Evolutionary conservation across 2,888 invertebrate species (phyloP).

Genomic region (Neoscelio sp.): DNA sequence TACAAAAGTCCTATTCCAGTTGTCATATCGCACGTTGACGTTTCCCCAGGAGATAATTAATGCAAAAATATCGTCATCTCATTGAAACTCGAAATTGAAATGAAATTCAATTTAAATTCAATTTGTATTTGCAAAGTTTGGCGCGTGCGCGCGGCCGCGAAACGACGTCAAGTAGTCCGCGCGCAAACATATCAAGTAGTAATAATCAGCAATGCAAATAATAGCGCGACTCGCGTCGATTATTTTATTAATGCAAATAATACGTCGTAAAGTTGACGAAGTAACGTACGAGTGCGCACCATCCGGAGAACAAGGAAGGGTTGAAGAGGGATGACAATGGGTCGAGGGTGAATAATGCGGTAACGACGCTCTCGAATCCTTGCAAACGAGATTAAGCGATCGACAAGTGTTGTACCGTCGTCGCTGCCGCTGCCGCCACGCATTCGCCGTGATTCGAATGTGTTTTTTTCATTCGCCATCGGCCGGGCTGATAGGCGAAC

Average conservation of each 20-base stretch:
- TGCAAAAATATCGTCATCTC: slow-evolving; percentile 28
- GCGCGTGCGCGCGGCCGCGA: neutral
- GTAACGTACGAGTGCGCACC: slow-evolving; percentile 23
- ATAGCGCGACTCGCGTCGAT: slow-evolving; percentile 38
- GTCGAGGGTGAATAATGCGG: slow-evolving; percentile 68
- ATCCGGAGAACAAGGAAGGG: slow-evolving; percentile 44
- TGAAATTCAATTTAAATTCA: slow-evolving; percentile 59
- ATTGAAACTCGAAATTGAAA: slow-evolving; percentile 56
- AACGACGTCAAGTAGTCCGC: slow-evolving; percentile 40
- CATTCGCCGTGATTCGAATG: slow-evolving; percentile 46
- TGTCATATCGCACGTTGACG: neutral
- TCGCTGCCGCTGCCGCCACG: slow-evolving; percentile 18
- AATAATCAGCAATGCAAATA: slow-evolving; percentile 61
- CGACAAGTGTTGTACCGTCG: slow-evolving; percentile 62
- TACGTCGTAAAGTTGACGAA: slow-evolving; percentile 38
- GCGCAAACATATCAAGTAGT: slow-evolving; percentile 37
- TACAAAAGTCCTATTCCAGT: slow-evolving; percentile 7
- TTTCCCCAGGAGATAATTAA: too few species aligned
- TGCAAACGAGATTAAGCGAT: slow-evolving; percentile 69
- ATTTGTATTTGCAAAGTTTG: slow-evolving; percentile 26
- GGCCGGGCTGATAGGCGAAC: slow-evolving; percentile 22
- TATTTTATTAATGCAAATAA: slow-evolving; percentile 55
- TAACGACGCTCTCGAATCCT: slow-evolving; percentile 66
- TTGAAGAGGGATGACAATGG: slow-evolving; percentile 62
- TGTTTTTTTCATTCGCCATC: slow-evolving; percentile 52